phyloP scores from a whole-genome alignment of 2,888 invertebrate genomes.

The Protophormia terraenovae region DNA sequence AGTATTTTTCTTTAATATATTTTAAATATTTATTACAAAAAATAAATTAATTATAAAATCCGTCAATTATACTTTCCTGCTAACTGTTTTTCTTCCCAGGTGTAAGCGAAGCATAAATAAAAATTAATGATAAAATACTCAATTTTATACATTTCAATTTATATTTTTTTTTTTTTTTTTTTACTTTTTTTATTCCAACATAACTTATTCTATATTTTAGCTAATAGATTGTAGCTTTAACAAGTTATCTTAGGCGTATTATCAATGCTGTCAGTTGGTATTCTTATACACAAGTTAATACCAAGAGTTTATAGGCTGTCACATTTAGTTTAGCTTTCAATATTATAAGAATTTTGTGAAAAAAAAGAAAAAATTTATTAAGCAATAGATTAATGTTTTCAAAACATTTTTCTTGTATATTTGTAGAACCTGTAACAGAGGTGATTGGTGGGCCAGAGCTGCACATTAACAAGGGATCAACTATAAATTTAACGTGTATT shows the following conservation, averaged over 20 bases:
- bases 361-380: not conserved
- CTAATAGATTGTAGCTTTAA: not conserved
- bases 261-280: conserved; percentile 9
- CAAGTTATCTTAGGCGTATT: not conserved
- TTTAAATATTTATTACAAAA: not conserved
- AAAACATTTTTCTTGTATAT: not conserved
- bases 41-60: not conserved
- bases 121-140: not conserved
- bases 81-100: not conserved
- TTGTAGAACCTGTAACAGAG: conserved; percentile 90
- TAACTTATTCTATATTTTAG: not conserved
- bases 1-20: too few species aligned
- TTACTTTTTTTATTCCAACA: too few species aligned
- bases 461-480: conserved; percentile 92
- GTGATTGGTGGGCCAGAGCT: conserved; percentile 91
- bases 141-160: not conserved
- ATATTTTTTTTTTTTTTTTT: too few species aligned
- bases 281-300: not conserved
- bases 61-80: not conserved
- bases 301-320: conserved; percentile 23
- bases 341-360: not conserved
- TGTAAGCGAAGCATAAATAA: not conserved
- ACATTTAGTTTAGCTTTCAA: not conserved
- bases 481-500: conserved; percentile 93
- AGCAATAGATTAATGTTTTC: not conserved